Evolutionary conservation across 2,888 invertebrate species (phyloP).

Genomic region (Mylabris sibirica): DNA sequence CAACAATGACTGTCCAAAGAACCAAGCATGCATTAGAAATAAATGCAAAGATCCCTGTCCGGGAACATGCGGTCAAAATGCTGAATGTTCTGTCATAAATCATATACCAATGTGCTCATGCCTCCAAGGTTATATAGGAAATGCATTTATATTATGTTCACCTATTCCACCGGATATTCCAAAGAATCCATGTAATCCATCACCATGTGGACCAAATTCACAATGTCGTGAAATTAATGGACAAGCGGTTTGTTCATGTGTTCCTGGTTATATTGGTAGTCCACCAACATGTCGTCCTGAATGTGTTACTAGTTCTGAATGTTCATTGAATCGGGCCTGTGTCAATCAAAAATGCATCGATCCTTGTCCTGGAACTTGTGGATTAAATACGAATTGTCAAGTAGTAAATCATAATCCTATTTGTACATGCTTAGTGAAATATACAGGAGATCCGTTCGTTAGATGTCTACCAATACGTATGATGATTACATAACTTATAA

Average conservation of each 20-base stretch:
- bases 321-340: constrained; percentile 72
- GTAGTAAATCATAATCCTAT: constrained; percentile 72
- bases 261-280: constrained; percentile 72
- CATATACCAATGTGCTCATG: constrained; percentile 82
- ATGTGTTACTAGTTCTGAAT: constrained; percentile 72
- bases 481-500: not conserved
- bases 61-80: constrained; percentile 79
- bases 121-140: constrained; percentile 74
- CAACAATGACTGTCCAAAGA: constrained; percentile 74
- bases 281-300: constrained; percentile 76
- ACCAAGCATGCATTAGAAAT: constrained; percentile 74
- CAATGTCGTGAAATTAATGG: constrained; percentile 70
- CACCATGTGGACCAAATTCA: constrained; percentile 78
- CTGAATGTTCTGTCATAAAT: constrained; percentile 78
- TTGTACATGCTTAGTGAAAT: constrained; percentile 59
- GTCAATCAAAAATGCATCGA: constrained; percentile 74
- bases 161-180: constrained; percentile 58
- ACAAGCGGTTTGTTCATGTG: constrained; percentile 72
- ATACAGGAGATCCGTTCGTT: constrained; percentile 64
- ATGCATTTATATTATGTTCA: constrained; percentile 74
- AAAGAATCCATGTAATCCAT: constrained; percentile 64
- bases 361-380: constrained; percentile 76
- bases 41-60: constrained; percentile 83
- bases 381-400: constrained; percentile 71
- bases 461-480: constrained; percentile 51